phyloP scores from a whole-genome alignment of 2,888 invertebrate species.

The Mythimna impura region DNA sequence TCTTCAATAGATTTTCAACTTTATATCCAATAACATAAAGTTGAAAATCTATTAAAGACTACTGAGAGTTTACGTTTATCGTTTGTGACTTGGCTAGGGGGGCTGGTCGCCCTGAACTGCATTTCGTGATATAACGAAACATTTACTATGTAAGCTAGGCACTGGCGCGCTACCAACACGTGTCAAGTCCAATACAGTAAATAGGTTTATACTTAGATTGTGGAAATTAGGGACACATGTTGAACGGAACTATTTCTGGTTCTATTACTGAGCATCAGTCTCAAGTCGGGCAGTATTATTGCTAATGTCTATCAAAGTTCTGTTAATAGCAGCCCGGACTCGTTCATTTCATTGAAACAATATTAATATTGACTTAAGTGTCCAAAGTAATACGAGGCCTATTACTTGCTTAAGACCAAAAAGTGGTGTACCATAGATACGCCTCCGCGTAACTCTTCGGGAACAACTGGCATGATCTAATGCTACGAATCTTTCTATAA shows the following conservation, averaged over 20 bases:
- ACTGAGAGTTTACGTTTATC: no score
- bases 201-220: constrained; percentile 27
- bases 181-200: constrained; percentile 36
- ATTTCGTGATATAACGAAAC: constrained; percentile 24
- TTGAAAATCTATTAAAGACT: no score
- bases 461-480: not conserved
- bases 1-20: no score
- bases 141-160: constrained; percentile 20
- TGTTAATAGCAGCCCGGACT: not conserved
- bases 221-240: constrained; percentile 24
- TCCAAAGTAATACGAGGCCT: no score
- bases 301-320: not conserved
- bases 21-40: no score
- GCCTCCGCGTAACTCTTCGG: not conserved
- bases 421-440: no score
- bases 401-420: no score
- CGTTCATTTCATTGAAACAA: not conserved
- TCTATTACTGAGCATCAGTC: not conserved
- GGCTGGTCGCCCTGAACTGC: constrained; percentile 16
- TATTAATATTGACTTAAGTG: no score
- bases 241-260: not conserved
- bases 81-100: no score
- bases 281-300: not conserved
- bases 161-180: constrained; percentile 51
- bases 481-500: not conserved